Conservation (phyloP, 2,113 vertebrate genomes). For the Holacanthus passer region DNA sequence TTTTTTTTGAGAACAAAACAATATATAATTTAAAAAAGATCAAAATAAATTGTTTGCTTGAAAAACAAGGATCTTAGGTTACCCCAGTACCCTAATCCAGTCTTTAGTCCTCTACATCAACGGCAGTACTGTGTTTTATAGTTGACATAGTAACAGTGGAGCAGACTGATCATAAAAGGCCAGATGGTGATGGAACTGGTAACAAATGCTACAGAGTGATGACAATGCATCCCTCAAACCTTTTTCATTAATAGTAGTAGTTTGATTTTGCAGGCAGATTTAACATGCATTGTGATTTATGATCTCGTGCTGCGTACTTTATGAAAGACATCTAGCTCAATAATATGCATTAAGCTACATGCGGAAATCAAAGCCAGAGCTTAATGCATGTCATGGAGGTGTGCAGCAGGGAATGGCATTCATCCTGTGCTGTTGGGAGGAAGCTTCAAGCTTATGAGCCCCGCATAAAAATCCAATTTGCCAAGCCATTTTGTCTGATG, state of each 20-base stretch:
- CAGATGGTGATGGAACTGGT: constrained; percentile 18
- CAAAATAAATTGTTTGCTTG: background rate
- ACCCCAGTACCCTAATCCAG: too few relatives aligned
- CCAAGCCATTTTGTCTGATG: constrained; percentile 72
- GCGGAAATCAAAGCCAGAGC: constrained; percentile 11
- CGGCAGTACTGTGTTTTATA: background rate
- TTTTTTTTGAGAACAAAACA: background rate
- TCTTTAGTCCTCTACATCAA: background rate
- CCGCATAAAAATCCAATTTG: constrained; percentile 77
- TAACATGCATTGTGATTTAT: background rate
- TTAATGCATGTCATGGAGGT: constrained; percentile 14
- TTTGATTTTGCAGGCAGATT: constrained; percentile 12
- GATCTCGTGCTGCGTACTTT: background rate
- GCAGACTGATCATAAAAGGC: background rate
- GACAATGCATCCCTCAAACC: background rate
- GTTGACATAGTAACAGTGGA: background rate
- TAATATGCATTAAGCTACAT: constrained; percentile 20
- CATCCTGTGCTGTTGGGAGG: background rate
- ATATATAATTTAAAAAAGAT: background rate
- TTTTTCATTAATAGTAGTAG: constrained; percentile 27
- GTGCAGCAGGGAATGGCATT: constrained; percentile 8
- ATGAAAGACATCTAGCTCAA: background rate
- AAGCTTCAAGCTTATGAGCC: constrained; percentile 55
- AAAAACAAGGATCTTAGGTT: background rate
- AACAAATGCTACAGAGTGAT: background rate